Evolutionary conservation across 2,797 vertebrate genomes (phyloP).

Genomic region (Psittacula derbiana): DNA sequence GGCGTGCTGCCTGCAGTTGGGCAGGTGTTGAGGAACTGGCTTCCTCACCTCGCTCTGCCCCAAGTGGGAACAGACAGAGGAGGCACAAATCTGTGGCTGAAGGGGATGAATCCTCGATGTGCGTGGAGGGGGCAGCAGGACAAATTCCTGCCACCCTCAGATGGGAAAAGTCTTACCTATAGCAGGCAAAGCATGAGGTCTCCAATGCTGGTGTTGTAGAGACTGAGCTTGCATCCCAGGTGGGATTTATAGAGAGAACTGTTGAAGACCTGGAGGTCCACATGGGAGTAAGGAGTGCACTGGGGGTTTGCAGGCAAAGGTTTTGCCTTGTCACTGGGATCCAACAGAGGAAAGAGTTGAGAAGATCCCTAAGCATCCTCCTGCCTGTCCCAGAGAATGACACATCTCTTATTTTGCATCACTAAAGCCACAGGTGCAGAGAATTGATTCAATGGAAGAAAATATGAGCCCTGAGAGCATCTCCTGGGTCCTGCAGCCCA

Average conservation of each 20-base stretch:
- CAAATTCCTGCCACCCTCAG: not conserved
- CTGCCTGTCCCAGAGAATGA: not conserved
- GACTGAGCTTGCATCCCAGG: not conserved
- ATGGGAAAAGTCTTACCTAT: not conserved
- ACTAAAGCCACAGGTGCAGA: not conserved
- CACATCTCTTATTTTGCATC: not conserved
- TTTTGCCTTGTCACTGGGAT: not conserved
- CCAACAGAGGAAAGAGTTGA: not conserved
- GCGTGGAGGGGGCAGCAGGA: fast-evolving
- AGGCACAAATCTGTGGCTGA: not conserved
- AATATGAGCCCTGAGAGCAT: fast-evolving
- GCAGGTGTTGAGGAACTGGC: not conserved
- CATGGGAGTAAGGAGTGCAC: not conserved
- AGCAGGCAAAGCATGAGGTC: not conserved
- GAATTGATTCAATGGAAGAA: not conserved
- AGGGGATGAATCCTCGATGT: not conserved
- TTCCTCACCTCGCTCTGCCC: not conserved
- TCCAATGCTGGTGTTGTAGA: not conserved
- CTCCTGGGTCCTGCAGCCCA: not conserved
- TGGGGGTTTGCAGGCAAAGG: not conserved
- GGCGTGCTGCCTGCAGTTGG: not conserved
- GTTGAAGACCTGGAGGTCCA: not conserved
- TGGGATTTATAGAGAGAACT: not conserved
- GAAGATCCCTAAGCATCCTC: not conserved
- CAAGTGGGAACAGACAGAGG: not conserved